Base-by-base conservation (phyloP, 1,140 invertebrate genomes). In the Laupala kohalensis region DNA sequence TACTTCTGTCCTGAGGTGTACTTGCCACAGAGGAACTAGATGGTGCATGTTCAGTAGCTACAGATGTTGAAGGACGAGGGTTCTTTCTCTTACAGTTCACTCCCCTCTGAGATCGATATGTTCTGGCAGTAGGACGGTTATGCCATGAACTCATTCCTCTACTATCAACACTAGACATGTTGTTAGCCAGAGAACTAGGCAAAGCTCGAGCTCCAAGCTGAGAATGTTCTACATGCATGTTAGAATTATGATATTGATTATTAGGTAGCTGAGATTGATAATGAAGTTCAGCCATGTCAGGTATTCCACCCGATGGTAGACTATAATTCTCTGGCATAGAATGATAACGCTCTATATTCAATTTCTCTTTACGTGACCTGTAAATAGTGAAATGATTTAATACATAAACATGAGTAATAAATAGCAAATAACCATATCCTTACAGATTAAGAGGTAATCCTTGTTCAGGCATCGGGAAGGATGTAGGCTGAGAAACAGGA, bases 381-480 rank as follows among this genome's bases (percentile, higher is more conserved):
- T 64, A 68, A 19, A 53, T 13, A 53, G 4, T 19, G 19, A 53
- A 53, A 53, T n/a, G n/a, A n/a, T n/a, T n/a, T n/a, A n/a, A n/a
- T n/a, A n/a, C n/a, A n/a, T n/a, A n/a, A n/a, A n/a, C n/a, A n/a
- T n/a, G n/a, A n/a, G n/a, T n/a, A n/a, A n/a, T n/a, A n/a, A n/a
- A n/a, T n/a, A n/a, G 37, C 4, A 30, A n/a, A 15, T 1, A 69
- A 4, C n/a, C 27, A n/a, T 69, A 27, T 25, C 19, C 23, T 69
- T 13, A 27, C 19, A 87, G 81, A 77, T 88, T 88, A 3, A 84
- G 83, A 0, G 84, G 83, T 5, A 84, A 85, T 72, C 82, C 83
- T 78, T 77, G 76, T 81, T 83, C 68, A 80, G 74, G 73, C 37
- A 53, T 81, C 19, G 71, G 80, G 79, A 27, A 79, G 78, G 25